Base-by-base conservation (phyloP, 2,113 vertebrate species). In the Polypterus bichir region DNA sequence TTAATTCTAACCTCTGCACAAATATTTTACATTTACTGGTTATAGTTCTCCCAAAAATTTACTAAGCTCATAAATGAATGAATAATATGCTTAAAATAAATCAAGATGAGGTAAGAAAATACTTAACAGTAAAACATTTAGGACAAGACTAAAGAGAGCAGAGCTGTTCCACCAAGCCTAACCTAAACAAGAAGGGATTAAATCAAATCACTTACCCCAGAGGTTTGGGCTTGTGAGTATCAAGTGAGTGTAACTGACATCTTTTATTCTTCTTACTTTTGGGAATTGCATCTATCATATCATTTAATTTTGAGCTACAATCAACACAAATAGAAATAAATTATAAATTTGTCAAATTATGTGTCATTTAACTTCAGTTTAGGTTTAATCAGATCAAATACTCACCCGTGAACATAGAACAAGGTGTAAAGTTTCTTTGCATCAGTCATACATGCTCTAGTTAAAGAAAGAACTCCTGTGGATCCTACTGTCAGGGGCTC, bases 191-290 rank as follows among this genome's bases (percentile, higher is more conserved):
- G n/a, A n/a, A n/a, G 27, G 27, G 27, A 27, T 27, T 27, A 27
- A 51, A 46, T 47, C 62, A 63, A 44, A 63, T 68, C 60, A 85
- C 92, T 95, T 84, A 98, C 96, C 96, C 94, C 79, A 96, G 77
- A 70, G 93, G 93, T 79, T 94, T 98, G 67, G 94, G 92, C 69
- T 98, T 98, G 79, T 96, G 94, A 1, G 92, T 98, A 79, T 98
- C 94, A 83, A 98, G 82, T 70, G 94, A 98, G 86, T 98, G 96
- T 61, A 98, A 78, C 1, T 93, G 94, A 79, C 96, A 98, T 67
- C 96, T 86, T 73, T 96, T 97, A 82, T 97, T 98, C 88, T 98
- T 98, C 84, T 96, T 98, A 76, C 93, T 98, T 86, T 96, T 98
- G 62, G 96, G 93, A 89, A 98, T 98, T 70, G 91, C 90, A 77